Base-by-base conservation (phyloP, 53 echinoderm and acorn worm species). In the Mesocentrotus franciscanus region DNA sequence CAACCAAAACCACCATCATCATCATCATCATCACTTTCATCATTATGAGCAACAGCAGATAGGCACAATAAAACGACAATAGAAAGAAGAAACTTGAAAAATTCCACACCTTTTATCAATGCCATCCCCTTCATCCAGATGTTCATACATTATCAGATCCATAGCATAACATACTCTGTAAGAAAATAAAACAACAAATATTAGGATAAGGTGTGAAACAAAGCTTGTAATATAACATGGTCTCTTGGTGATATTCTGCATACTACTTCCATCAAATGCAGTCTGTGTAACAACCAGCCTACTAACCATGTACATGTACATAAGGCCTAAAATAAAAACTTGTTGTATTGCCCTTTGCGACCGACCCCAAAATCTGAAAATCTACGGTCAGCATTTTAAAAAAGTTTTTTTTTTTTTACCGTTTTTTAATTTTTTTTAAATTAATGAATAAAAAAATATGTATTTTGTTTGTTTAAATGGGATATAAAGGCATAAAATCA, bases 111-210 rank as follows among this genome's bases (percentile, higher is more conserved):
- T 85, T 33, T 66, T 85, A 15, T 85, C 72, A 9, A 68, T 56
- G 29, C 68, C 87, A 56, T 94, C 39, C 30, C 85, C 87, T 66
- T 94, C 95, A 85, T 94, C 95, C 20, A 94, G 70, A 42, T 66
- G 87, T 15, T 85, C 70, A 85, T 94, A 94, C 12, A 8, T 62
- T 10, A 35, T 35, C 18, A 94, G 95, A 16, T 94, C 71, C 66
- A 70, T 85, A 15, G 87, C 87, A 49, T 26, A 64, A 35, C 95
- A 85, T 22, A 71, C 61, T 85, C 95, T 94, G 71, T 10, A 15
- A 66, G 30, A 94, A 62, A 85, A 33, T 9, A 56, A 70, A 16
- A 34, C 4, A 34, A 4, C 0, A 10, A 92, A 92, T 32, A 61
- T 61, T 10, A 61, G 32, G 4, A 62, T n/a, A 92, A 92, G 0